Conservation (phyloP, 1,140 invertebrate species). For the Hycleus phaleratus region DNA sequence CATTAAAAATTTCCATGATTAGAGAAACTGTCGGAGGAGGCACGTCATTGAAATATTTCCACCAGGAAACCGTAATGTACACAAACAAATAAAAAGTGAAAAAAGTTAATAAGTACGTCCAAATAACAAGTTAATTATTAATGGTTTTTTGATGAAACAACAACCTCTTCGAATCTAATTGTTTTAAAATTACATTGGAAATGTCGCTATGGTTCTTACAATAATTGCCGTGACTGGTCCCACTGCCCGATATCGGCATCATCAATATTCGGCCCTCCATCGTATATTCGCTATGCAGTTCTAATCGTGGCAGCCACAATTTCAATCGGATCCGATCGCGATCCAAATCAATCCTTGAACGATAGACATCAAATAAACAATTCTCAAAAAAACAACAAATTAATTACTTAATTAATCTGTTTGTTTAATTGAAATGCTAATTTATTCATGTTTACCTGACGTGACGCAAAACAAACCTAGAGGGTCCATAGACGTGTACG, state of each 20-base stretch:
- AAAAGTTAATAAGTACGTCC: background rate
- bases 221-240: constrained; percentile 48
- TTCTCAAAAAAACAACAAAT: background rate
- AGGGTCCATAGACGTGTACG: constrained; percentile 52
- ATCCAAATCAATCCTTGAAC: constrained; percentile 44
- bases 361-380: constrained; percentile 1
- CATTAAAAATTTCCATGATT: background rate
- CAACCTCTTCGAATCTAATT: no score
- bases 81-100: background rate
- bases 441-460: constrained; percentile 47
- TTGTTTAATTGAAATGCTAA: background rate
- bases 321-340: constrained; percentile 43
- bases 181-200: no score
- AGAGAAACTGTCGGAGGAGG: no score
- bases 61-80: no score
- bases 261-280: constrained; percentile 55
- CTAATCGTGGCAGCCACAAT: constrained; percentile 48
- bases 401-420: background rate
- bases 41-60: background rate
- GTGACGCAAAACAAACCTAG: constrained; percentile 47
- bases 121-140: background rate
- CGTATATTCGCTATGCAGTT: constrained; percentile 47
- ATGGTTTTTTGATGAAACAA: no score
- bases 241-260: constrained; percentile 53
- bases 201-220: constrained; percentile 40